Evolutionary conservation across 2,113 vertebrate genomes (phyloP).

Genomic region (Bagarius yarrelli): DNA sequence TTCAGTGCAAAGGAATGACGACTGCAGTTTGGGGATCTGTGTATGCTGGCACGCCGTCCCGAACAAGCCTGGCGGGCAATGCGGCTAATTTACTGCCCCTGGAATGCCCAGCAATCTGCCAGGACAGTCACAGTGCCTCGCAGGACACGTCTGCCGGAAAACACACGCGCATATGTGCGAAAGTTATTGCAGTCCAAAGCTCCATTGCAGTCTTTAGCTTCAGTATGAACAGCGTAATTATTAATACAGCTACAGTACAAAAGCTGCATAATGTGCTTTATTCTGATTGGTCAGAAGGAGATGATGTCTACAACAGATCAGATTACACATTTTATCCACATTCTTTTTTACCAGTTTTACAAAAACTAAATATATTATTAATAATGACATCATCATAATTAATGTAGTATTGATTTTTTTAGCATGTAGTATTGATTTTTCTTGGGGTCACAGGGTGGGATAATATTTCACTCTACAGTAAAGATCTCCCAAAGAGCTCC

Average conservation of each 20-base stretch:
- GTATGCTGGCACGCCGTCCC: slow-evolving; percentile 6
- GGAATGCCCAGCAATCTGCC: slow-evolving; percentile 21
- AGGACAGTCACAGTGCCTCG: slow-evolving; percentile 26
- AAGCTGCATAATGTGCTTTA: neutral
- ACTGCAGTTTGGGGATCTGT: neutral
- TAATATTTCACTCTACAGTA: neutral
- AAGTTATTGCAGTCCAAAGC: neutral
- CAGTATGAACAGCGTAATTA: neutral
- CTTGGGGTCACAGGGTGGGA: neutral
- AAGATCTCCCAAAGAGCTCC: too few species aligned
- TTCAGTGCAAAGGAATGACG: neutral
- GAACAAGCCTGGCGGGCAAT: neutral
- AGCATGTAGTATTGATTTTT: neutral
- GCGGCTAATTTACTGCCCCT: slow-evolving; percentile 10
- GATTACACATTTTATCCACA: too few species aligned
- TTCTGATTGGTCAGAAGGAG: neutral
- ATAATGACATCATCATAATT: neutral
- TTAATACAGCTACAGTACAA: neutral
- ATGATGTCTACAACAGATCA: neutral
- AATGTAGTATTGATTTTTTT: neutral
- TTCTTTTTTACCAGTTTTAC: neutral
- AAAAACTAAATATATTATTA: neutral
- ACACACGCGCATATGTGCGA: slow-evolving; percentile 3
- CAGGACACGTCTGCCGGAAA: slow-evolving; percentile 1
- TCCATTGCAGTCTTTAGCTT: neutral